phyloP scores from a whole-genome alignment of 2,888 invertebrate genomes.

The Kuschelorhynchus macadamiae region DNA sequence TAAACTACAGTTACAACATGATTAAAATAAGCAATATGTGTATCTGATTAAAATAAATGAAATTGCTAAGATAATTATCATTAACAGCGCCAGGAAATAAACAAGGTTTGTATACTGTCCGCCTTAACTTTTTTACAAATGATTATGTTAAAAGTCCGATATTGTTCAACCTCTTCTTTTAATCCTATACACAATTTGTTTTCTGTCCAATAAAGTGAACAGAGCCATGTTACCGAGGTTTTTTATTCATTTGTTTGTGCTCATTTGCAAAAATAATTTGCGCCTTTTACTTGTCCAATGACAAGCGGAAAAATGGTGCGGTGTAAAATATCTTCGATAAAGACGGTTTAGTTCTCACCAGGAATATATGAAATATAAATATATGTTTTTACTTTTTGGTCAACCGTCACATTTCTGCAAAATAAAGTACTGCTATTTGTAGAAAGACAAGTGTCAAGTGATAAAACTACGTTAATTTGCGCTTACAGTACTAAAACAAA shows the following conservation, averaged over 20 bases:
- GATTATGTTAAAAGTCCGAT: constrained; percentile 34
- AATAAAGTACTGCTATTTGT: too few relatives aligned
- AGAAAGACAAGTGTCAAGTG: too few relatives aligned
- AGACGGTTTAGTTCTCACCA: too few relatives aligned
- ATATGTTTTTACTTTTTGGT: too few relatives aligned
- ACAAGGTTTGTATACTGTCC: constrained; percentile 39
- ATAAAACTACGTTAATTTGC: too few relatives aligned
- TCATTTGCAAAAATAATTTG: constrained; percentile 40
- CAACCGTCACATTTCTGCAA: too few relatives aligned
- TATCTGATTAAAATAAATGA: constrained; percentile 46
- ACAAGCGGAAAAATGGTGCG: neutral
- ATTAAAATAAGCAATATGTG: constrained; percentile 35
- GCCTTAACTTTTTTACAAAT: constrained; percentile 37
- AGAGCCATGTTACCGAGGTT: constrained; percentile 29
- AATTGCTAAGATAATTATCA: constrained; percentile 48
- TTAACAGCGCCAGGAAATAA: constrained; percentile 41
- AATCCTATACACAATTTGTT: constrained; percentile 37
- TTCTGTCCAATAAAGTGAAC: constrained; percentile 43
- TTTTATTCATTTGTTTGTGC: constrained; percentile 31
- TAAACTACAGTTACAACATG: constrained; percentile 32
- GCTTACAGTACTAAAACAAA: too few relatives aligned
- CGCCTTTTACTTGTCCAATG: constrained; percentile 1
- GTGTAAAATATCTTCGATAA: neutral
- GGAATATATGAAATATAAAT: too few relatives aligned
- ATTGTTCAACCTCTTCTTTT: constrained; percentile 36